phyloP scores from a whole-genome alignment of 2,888 invertebrate species.

The Drosophila mettleri region DNA sequence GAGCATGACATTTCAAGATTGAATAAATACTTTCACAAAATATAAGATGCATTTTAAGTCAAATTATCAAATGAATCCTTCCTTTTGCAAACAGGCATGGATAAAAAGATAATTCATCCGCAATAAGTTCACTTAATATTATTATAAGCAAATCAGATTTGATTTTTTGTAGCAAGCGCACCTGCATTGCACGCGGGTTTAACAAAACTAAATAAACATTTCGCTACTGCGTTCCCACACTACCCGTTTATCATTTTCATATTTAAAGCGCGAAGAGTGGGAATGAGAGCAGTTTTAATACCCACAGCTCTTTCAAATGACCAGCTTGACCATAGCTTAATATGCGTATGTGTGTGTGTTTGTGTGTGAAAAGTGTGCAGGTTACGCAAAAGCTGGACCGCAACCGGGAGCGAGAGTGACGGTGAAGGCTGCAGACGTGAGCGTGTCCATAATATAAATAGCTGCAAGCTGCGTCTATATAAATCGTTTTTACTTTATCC shows the following conservation, averaged over 20 bases:
- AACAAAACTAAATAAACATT: neutral
- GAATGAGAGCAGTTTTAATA: constrained; percentile 1
- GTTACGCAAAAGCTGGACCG: neutral
- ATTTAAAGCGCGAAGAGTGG: neutral
- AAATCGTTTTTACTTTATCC: constrained; percentile 1
- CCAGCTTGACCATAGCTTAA: neutral
- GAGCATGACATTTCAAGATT: neutral
- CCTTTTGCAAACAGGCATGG: too few relatives aligned
- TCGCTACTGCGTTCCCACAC: neutral
- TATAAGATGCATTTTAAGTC: neutral
- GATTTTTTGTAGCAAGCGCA: neutral
- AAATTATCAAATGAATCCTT: too few relatives aligned
- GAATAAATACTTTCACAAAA: neutral
- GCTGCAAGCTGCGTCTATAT: constrained; percentile 17
- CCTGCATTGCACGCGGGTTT: neutral
- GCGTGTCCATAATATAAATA: constrained; percentile 7
- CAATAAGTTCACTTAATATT: neutral
- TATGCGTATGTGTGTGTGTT: neutral
- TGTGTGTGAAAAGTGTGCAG: neutral
- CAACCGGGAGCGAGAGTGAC: constrained; percentile 1
- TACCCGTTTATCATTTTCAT: neutral
- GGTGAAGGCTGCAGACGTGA: neutral
- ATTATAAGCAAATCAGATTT: neutral
- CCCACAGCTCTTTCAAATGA: constrained; percentile 1
- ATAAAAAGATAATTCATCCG: too few relatives aligned